Base-by-base conservation (phyloP, 2,797 vertebrate genomes). In the Enteromius trimaculatus region DNA sequence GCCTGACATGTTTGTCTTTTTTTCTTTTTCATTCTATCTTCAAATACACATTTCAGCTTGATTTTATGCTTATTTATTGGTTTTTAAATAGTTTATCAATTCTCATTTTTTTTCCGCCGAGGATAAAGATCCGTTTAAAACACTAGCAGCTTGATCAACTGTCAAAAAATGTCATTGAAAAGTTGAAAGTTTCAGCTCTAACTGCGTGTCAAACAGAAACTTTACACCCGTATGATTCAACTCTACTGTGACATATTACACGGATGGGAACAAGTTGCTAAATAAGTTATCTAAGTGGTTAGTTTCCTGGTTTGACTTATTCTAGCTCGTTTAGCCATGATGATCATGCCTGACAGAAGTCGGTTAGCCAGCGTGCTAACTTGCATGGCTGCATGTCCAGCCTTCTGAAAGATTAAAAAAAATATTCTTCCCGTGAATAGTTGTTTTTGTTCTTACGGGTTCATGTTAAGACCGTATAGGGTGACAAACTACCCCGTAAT, bases 321-420 rank as follows among this genome's bases (percentile, higher is more conserved):
- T 78, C 66, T 68, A 19, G 19, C 81, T 78, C 42, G 53, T 26
- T 77, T 71, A 53, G 39, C 75, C 44, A 49, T 37, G 80, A 80
- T 26, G 53, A 49, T 72, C 80, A 47, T 64, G 66, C 39, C 44
- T 71, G 53, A 60, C 75, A 78, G 53, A 83, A 70, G 65, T 71
- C 65, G 14, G 66, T 68, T 83, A 83, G 82, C 82, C 64, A 37
- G 11, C 53, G 66, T 78, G 82, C 82, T 83, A 65, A 19, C 16
- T 19, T 65, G n/a, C 55, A 51, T 49, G 29, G 82, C 75, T 78
- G 66, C 77, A 79, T 39, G 82, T 78, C 16, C 65, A 83, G 16
- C 29, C 65, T n/a, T n/a, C 29, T 71, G 55, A 69, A 69, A 14
- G 66, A 19, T 71, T 9, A 4, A 44, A 62, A 42, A 49, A 71